phyloP scores from a whole-genome alignment of 2,113 vertebrate species.

The Anthoscopus minutus region DNA sequence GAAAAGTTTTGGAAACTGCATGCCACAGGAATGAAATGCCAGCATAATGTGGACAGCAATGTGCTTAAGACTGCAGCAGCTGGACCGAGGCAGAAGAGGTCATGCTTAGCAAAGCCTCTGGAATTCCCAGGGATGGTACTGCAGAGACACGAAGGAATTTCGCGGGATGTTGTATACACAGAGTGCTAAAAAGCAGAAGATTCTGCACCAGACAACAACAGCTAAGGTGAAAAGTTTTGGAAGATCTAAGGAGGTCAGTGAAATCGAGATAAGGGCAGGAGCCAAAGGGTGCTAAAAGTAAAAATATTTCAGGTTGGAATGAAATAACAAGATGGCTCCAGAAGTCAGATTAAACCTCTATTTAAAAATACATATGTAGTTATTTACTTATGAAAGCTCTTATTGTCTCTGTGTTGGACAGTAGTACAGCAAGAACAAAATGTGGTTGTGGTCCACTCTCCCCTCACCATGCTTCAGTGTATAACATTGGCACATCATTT shows the following conservation, averaged over 20 bases:
- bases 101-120: not conserved
- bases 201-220: not conserved
- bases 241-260: not conserved
- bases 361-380: not conserved
- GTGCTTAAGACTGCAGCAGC: not conserved
- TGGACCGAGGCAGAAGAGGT: not conserved
- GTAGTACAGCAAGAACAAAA: not conserved
- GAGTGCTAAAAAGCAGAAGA: not conserved
- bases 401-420: not conserved
- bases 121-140: conserved; percentile 14
- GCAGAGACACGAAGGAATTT: not conserved
- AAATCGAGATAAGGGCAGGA: not conserved
- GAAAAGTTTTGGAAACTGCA: not conserved
- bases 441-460: not conserved
- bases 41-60: not conserved
- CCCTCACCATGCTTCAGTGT: not conserved
- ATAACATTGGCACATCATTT: not conserved
- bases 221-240: not conserved
- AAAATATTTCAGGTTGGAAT: conserved; percentile 1
- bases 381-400: not conserved
- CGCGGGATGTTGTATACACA: not conserved
- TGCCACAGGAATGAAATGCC: not conserved
- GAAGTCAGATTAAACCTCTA: not conserved
- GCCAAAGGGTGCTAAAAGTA: not conserved
- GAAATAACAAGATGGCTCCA: not conserved